Evolutionary conservation across 1,140 invertebrate genomes (phyloP).

Genomic region (Penaeus chinensis): DNA sequence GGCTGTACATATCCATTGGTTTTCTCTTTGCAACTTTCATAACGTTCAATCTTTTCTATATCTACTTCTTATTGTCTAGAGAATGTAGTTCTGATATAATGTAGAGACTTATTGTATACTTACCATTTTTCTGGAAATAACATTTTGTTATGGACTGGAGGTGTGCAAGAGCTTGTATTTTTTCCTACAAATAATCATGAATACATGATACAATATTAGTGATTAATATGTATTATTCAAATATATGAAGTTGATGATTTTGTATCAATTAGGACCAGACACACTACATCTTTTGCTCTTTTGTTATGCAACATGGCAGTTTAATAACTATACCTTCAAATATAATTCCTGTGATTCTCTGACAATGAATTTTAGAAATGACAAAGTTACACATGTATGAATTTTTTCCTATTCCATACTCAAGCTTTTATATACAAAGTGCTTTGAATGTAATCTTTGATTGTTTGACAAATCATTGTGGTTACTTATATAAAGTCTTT

Average conservation of each 20-base stretch:
- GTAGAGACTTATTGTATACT: slow-evolving; percentile 28
- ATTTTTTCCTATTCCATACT: slow-evolving; percentile 31
- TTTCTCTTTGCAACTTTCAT: slow-evolving; percentile 45
- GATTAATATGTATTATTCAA: neutral
- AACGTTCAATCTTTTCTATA: slow-evolving; percentile 42
- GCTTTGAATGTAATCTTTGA: slow-evolving; percentile 59
- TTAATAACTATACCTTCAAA: neutral
- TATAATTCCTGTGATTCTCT: too few species aligned
- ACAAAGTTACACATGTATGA: slow-evolving; percentile 1
- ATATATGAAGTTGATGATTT: neutral
- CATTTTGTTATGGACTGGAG: neutral
- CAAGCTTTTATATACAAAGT: slow-evolving; percentile 57
- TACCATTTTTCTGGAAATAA: neutral
- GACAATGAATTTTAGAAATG: too few species aligned
- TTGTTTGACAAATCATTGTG: slow-evolving; percentile 59
- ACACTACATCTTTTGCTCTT: too few species aligned
- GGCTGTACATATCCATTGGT: slow-evolving; percentile 56
- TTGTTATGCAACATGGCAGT: too few species aligned
- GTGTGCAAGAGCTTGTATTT: neutral
- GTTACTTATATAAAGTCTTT: slow-evolving; percentile 52
- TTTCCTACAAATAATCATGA: slow-evolving; percentile 8
- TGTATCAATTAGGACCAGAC: neutral
- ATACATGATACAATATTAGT: neutral
- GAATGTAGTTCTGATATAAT: slow-evolving; percentile 8
- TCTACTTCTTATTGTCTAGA: slow-evolving; percentile 24